Evolutionary conservation across 2,888 invertebrate species (phyloP).

Genomic region (Temnothorax rugatulus): DNA sequence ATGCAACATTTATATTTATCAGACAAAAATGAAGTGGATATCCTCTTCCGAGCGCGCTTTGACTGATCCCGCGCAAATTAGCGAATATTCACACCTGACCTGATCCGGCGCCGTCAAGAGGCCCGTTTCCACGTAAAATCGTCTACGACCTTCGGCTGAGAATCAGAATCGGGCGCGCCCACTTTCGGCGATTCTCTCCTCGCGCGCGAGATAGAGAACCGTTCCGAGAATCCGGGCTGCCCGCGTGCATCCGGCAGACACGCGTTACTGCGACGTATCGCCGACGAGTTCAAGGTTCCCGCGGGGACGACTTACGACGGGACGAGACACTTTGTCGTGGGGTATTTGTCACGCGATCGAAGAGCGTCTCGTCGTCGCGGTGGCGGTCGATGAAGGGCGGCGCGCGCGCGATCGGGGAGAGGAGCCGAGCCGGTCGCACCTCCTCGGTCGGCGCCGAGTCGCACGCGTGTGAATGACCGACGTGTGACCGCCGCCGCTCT

Average conservation of each 20-base stretch:
- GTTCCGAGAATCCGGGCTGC: slow-evolving; percentile 73
- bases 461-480: slow-evolving; percentile 80
- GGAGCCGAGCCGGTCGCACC: slow-evolving; percentile 3
- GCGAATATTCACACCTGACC: slow-evolving; percentile 60
- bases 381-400: slow-evolving; percentile 45
- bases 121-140: slow-evolving; percentile 66
- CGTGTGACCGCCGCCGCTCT: slow-evolving; percentile 76
- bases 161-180: slow-evolving; percentile 64
- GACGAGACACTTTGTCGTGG: slow-evolving; percentile 6
- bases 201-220: slow-evolving; percentile 66
- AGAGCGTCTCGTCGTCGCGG: slow-evolving; percentile 29
- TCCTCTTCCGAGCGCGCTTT: not conserved
- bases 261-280: slow-evolving; percentile 48
- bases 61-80: slow-evolving; percentile 52
- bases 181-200: slow-evolving; percentile 66
- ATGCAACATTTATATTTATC: not conserved
- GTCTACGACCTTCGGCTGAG: slow-evolving; percentile 66
- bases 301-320: slow-evolving; percentile 22
- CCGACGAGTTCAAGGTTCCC: slow-evolving; percentile 64
- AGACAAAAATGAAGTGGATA: not conserved
- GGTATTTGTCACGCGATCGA: slow-evolving; percentile 53
- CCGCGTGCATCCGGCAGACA: slow-evolving; percentile 58
- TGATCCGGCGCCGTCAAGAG: slow-evolving; percentile 61
- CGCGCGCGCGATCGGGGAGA: slow-evolving; percentile 20
- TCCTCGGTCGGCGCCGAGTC: slow-evolving; percentile 50